phyloP scores from a whole-genome alignment of 2,888 invertebrate genomes.

The Mythimna lalbum region DNA sequence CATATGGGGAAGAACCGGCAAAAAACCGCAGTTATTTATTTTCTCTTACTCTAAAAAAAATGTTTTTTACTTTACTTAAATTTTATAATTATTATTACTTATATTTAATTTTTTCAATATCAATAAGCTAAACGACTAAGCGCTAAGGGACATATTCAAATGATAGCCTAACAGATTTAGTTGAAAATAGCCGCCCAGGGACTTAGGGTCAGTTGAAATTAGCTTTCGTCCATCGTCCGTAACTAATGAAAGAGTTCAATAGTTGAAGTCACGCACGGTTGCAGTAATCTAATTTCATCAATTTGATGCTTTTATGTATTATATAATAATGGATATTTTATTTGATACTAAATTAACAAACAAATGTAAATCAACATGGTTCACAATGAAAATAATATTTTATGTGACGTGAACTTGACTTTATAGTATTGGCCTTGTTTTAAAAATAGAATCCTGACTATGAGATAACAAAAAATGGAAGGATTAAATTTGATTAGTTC shows the following conservation, averaged over 20 bases:
- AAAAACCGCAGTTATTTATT: too few relatives aligned
- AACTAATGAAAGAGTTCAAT: conserved; percentile 54
- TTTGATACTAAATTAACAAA: conserved; percentile 12
- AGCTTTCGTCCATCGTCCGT: conserved; percentile 37
- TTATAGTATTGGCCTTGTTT: too few relatives aligned
- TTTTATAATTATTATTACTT: too few relatives aligned
- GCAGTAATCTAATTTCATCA: conserved; percentile 31
- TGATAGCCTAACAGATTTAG: conserved; percentile 30
- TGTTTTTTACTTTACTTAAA: too few relatives aligned
- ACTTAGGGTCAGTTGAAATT: conserved; percentile 45
- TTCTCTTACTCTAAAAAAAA: too few relatives aligned
- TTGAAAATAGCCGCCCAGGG: conserved; percentile 46
- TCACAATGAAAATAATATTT: conserved; percentile 11
- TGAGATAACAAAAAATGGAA: neutral
- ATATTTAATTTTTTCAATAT: too few relatives aligned
- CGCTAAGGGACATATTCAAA: conserved; percentile 49
- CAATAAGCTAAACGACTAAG: conserved; percentile 6
- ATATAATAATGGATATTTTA: conserved; percentile 15
- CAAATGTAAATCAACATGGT: neutral
- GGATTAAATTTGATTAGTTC: neutral
- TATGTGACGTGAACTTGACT: conserved; percentile 3
- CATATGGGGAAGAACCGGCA: too few relatives aligned
- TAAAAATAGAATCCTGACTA: neutral
- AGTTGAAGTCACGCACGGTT: conserved; percentile 26
- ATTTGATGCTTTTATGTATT: conserved; percentile 4